Percentiles rank a stretch among this genome's conserved stretches.
phyloP scores from a whole-genome alignment of 2,113 vertebrate genomes.

The Cygnus buccinator region DNA sequence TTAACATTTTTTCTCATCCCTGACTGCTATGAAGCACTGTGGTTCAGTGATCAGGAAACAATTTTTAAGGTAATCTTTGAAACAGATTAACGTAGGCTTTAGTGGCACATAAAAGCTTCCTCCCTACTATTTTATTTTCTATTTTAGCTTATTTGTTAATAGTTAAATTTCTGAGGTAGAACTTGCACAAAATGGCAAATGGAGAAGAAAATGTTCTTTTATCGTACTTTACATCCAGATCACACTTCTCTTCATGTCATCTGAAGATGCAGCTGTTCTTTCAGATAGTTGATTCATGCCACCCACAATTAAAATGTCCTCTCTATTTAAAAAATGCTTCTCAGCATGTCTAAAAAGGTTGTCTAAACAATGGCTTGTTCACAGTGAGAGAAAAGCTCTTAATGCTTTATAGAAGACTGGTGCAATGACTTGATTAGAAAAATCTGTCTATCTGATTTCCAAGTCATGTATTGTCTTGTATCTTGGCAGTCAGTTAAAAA shows the following conservation, averaged over 20 bases:
- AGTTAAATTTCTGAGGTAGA: constrained; percentile 21
- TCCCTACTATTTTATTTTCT: neutral
- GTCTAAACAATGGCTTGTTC: constrained; percentile 53
- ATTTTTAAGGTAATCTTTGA: constrained; percentile 1
- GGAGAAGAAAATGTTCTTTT: constrained; percentile 17
- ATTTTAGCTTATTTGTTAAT: constrained; percentile 19
- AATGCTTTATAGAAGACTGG: constrained; percentile 31
- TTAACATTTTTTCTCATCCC: constrained; percentile 55
- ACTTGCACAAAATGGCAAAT: neutral
- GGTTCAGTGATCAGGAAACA: constrained; percentile 39
- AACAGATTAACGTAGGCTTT: neutral
- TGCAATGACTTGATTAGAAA: neutral
- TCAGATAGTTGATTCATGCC: constrained; percentile 73
- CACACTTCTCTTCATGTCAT: constrained; percentile 64
- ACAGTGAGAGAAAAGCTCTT: constrained; percentile 27
- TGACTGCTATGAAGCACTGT: constrained; percentile 30
- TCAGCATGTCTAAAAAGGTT: constrained; percentile 65
- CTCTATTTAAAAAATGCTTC: constrained; percentile 74
- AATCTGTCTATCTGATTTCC: neutral
- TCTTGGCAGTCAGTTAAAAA: constrained; percentile 22
- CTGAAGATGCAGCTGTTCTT: constrained; percentile 78
- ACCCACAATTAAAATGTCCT: constrained; percentile 77
- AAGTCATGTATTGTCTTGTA: neutral
- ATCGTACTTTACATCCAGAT: constrained; percentile 50
- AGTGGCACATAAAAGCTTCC: neutral